phyloP scores from a whole-genome alignment of 2,113 vertebrate species.

The Burhinus bistriatus region DNA sequence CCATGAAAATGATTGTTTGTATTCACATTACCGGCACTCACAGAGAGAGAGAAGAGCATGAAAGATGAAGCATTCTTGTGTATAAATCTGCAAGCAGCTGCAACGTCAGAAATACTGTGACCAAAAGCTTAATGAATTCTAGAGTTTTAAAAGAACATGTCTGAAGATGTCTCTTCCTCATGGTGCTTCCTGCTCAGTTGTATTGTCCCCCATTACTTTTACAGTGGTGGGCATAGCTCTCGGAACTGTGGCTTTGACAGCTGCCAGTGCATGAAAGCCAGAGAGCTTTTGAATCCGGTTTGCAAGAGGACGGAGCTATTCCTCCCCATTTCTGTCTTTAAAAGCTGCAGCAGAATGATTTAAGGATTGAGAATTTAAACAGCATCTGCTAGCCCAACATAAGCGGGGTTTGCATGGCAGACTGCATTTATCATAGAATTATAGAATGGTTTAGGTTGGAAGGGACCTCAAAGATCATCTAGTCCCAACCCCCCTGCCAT shows the following conservation, averaged over 20 bases:
- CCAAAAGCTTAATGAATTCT: not conserved
- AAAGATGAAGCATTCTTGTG: not conserved
- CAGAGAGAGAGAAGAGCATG: not conserved
- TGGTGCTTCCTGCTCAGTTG: not conserved
- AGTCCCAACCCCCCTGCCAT: no score
- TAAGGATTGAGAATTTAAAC: not conserved
- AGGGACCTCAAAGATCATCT: no score
- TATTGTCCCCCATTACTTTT: not conserved
- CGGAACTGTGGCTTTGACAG: not conserved
- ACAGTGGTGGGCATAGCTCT: not conserved
- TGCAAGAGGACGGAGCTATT: not conserved
- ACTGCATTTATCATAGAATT: no score
- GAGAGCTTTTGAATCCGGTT: not conserved
- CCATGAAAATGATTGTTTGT: slow-evolving; percentile 15
- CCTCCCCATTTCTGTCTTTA: not conserved
- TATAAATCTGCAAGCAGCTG: slow-evolving; percentile 2
- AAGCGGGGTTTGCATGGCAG: not conserved
- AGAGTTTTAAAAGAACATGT: not conserved
- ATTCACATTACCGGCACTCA: not conserved
- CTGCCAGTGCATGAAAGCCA: not conserved
- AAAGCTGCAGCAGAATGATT: not conserved
- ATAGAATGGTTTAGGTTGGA: no score
- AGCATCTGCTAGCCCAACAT: accelerated
- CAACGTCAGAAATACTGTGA: not conserved
- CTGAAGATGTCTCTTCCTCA: not conserved